Base-by-base conservation (phyloP, 2,113 vertebrate genomes). In the Toxotes jaculatrix region DNA sequence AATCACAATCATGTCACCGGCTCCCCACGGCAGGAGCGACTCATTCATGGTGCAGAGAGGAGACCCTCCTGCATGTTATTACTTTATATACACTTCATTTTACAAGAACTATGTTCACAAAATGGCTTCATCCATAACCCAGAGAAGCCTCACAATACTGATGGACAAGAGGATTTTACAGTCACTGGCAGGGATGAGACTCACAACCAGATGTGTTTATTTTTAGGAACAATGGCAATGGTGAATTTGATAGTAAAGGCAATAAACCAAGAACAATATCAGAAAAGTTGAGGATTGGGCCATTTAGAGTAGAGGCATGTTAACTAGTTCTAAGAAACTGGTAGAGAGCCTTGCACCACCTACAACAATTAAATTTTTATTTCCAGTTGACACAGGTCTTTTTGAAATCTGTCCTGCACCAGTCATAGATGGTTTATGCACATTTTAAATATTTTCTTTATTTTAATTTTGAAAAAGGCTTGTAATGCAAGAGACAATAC, bases 1-100 rank as follows among this genome's bases (percentile, higher is more conserved):
- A 95, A 96, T 96, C 95, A 95, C 93, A 94, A 91, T 95, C 94
- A 94, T 94, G 93, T 95, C 95, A 94, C 91, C 81, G 88, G 88
- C 91, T 94, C 94, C 94, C 92, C 92, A 93, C 89, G 93, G 93
- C 94, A 88, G 89, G 55, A 88, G 88, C 87, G 87, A 93, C 93
- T 95, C 93, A 93, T 95, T 95, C 93, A 93, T 93, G 90, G 93
- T 88, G 91, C 88, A 82, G 93, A 92, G 93, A 87, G 83, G 80
- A 93, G 93, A 92, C 90, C 85, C 90, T 92, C 87, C 79, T 89
- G 89, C 93, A 86, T 91, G 90, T 91, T 92, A 91, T 93, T 94
- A 93, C 90, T 90, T 93, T 90, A 88, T 90, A 90, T 91, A 89
- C 90, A 89, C 88, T 94, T 93, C 82, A 90, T 89, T 93, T 93